These are phyloP conservation scores for Caiman crocodilus DNA, from an alignment of 2,797 vertebrate genomes.

Conservation along the genomic window DNA sequence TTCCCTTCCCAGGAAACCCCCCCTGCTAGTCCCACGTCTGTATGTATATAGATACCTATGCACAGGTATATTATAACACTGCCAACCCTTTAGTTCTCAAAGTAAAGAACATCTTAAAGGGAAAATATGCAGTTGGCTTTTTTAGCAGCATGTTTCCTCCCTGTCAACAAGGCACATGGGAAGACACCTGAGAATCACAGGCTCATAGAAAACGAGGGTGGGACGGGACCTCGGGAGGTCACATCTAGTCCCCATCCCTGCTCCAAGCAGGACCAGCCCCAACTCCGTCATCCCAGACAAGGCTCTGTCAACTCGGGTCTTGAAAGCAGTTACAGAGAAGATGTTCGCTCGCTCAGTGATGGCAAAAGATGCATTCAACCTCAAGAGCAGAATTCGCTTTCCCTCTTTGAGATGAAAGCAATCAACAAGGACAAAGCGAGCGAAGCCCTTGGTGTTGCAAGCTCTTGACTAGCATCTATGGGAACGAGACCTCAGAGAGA, in stretches of 20 bases:
- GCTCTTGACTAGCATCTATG: neutral
- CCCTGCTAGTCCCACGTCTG: constrained; percentile 4
- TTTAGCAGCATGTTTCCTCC: neutral
- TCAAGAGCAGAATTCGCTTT: accelerated
- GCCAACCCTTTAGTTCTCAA: constrained; percentile 38
- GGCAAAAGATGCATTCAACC: neutral
- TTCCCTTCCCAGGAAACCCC: constrained; percentile 51
- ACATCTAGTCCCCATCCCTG: no score
- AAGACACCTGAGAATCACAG: neutral
- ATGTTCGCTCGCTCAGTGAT: neutral
- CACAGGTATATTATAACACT: neutral
- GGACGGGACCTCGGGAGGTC: no score
- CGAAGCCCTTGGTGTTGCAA: neutral
- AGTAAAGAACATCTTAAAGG: neutral
- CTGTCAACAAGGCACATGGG: neutral
- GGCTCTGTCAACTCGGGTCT: neutral
- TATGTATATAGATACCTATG: constrained; percentile 20
- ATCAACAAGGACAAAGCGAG: neutral
- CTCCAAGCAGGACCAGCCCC: no score
- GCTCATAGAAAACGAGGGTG: no score
- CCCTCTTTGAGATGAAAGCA: neutral
- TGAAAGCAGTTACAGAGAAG: constrained; percentile 28
- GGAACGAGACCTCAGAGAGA: neutral
- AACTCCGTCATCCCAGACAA: no score
- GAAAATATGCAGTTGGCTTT: neutral